Evolutionary conservation across 1,140 invertebrate genomes (phyloP).

Genomic region (Cheumatopsyche charites): DNA sequence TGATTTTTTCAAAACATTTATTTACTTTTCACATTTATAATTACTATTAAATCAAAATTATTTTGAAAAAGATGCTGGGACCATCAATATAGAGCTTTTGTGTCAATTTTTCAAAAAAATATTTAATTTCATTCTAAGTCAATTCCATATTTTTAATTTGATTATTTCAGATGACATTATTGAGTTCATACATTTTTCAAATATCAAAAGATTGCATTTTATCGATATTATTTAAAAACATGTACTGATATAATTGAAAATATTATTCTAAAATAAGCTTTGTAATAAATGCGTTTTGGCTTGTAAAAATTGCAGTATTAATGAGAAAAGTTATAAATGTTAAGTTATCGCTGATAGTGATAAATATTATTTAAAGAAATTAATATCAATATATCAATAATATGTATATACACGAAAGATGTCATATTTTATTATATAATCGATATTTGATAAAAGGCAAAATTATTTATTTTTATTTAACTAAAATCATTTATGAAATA

Average conservation of each 20-base stretch:
- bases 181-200: neutral
- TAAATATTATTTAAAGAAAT: constrained; percentile 34
- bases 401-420: constrained; percentile 35
- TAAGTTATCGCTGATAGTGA: constrained; percentile 26
- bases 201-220: no score
- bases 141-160: neutral
- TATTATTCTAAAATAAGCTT: constrained; percentile 36
- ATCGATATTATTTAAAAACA: constrained; percentile 2
- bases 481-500: constrained; percentile 10
- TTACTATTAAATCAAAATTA: constrained; percentile 1
- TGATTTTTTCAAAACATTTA: neutral
- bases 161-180: neutral
- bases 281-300: constrained; percentile 28
- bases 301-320: constrained; percentile 31
- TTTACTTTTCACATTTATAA: neutral
- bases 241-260: constrained; percentile 21
- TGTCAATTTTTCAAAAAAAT: constrained; percentile 7
- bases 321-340: constrained; percentile 11
- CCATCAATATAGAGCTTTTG: constrained; percentile 30
- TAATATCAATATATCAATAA: constrained; percentile 34
- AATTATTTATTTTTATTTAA: constrained; percentile 30
- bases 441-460: constrained; percentile 23
- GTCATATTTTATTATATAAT: constrained; percentile 39
- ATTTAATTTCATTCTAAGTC: neutral
- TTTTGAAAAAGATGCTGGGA: constrained; percentile 30